Base-by-base conservation (phyloP, 1,140 invertebrate genomes). In the Monomorium pharaonis region DNA sequence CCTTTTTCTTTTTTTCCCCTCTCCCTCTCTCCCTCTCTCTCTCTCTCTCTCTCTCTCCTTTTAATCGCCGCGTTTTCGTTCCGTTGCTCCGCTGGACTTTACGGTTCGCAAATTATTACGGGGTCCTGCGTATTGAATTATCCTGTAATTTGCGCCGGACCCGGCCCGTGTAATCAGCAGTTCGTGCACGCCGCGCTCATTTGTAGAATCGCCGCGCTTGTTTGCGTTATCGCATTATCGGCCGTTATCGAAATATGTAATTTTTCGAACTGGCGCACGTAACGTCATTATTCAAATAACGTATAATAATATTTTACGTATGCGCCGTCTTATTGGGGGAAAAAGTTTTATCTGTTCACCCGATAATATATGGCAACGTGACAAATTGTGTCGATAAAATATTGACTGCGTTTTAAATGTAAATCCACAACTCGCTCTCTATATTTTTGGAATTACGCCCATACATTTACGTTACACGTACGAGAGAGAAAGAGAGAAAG, bases 151-250 rank as follows among this genome's bases (percentile, higher is more conserved):
- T 74, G 54, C 21, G 51, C 51, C 16, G 37, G 42, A 44, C 42
- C 44, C 14, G 24, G 51, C 18, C 51, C 18, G 21, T 37, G 51
- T 83, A 74, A 83, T 83, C 67, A 58, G 51, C 37, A 83, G 51
- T 80, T 42, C 47, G 63, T 7, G 16, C 63, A 80, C 30, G 77
- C 44, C 7, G n/a, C n/a, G 54, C 37, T 83, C 67, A 83, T 83
- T 83, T 83, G 67, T 58, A 83, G 37, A 80, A 83, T 72, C 78
- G 51, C 27, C n/a, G 27, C 67, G 67, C 54, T 60, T 83, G 78
- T 83, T 83, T 72, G 24, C 51, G 65, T 83, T 80, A 80, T 80
- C 77, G 72, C 58, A 74, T 83, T 60, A 60, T 83, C 78, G 67
- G 27, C 56, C 30, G 51, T 74, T 83, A 74, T 72, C 27, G 76